phyloP scores from a whole-genome alignment of 2,797 vertebrate genomes.

The Tenualosa thibaudeaui region DNA sequence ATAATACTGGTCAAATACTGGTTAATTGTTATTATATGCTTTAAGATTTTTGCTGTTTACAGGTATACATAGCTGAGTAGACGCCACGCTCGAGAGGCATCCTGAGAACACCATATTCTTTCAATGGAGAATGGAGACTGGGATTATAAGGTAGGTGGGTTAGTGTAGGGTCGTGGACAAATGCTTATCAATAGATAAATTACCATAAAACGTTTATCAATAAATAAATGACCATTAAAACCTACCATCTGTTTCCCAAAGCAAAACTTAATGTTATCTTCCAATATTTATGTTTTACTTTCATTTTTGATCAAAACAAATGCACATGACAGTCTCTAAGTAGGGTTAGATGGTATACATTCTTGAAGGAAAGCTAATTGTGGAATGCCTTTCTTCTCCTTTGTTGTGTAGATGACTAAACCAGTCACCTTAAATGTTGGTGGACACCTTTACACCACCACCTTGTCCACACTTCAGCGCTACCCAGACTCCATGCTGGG shows the following conservation, averaged over 20 bases:
- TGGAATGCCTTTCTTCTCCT: neutral
- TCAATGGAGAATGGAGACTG: conserved; percentile 99
- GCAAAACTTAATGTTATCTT: too few species aligned
- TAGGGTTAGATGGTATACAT: neutral
- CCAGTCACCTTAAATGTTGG: conserved; percentile 98
- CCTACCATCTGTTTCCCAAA: too few species aligned
- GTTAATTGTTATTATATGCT: neutral
- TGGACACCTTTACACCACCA: conserved; percentile 95
- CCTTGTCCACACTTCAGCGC: conserved; percentile 91
- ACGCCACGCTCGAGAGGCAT: neutral
- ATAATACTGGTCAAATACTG: too few species aligned
- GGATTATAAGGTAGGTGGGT: conserved; percentile 88
- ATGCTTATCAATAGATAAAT: neutral
- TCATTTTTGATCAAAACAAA: too few species aligned
- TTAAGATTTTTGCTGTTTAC: neutral
- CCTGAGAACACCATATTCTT: neutral
- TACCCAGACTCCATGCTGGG: conserved; percentile 99
- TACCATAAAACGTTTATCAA: too few species aligned
- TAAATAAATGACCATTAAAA: too few species aligned
- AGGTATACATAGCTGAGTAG: conserved; percentile 2
- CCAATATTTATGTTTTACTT: too few species aligned
- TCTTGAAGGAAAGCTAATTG: neutral
- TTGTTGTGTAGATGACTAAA: conserved; percentile 83
- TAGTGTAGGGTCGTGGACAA: neutral
- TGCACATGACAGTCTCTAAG: too few species aligned